Base-by-base conservation (phyloP, 2,888 invertebrate genomes). In the Campoplex nolae region DNA sequence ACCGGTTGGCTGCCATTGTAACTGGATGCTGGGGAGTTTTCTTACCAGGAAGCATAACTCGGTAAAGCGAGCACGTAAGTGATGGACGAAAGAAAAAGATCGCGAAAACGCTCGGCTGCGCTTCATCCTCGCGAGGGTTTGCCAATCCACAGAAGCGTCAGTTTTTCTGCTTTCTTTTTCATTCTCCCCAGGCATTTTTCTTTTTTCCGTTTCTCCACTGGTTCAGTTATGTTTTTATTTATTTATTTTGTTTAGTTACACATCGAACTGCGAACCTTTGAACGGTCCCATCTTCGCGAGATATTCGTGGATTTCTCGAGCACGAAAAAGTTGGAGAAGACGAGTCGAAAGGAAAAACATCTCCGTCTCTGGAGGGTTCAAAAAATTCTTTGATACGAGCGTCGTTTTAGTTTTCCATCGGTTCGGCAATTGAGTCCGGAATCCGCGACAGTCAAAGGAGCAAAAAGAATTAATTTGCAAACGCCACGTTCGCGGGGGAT, bases 21-120 rank as follows among this genome's bases (percentile, higher is more conserved):
- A 82, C 67, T 71, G 75, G 77, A 56, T 67, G 70, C 62, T 83
- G 18, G 28, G 62, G 54, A 75, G 23, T 23, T 70, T 76, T 83
- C 83, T 82, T 75, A 81, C 42, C 65, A 16, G 32, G 70, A 65
- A 80, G 71, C 65, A 83, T 71, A 70, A 86, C 83, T 88, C 88
- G 86, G 88, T 82, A 88, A 88, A 86, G 78, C 88, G 86, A 88
- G 86, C 88, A 88, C 88, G 88, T 88, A 88, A 86, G 80, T 88
- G 88, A 88, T 83, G 87, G 83, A 75, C 84, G 77, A 86, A 62
- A 84, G 86, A 76, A 67, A 79, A 76, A 76, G 79, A 78, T 86
- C 62, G 76, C 48, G 83, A 78, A 78, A 82, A 70, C 78, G 78
- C 82, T 70, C 38, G 82, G 82, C 75, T 85, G 85, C 78, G n/a